Evolutionary conservation across 35 echinoderm and acorn worm species (phyloP).

Genomic region (Apostichopus parvimensis): DNA sequence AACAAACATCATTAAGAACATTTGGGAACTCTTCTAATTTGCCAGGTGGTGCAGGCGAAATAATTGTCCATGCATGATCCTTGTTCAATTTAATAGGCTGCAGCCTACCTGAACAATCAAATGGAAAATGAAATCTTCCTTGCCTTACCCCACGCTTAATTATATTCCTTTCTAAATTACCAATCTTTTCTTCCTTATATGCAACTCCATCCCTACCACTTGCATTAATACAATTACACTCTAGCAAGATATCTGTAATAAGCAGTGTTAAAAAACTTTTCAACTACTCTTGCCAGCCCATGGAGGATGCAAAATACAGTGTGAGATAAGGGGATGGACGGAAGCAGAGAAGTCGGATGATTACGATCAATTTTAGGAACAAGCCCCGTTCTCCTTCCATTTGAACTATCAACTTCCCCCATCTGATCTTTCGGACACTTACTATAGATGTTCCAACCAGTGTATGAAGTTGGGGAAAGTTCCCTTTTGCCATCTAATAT

Average conservation of each 20-base stretch:
- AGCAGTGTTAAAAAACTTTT: conserved; percentile 67
- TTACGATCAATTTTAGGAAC: conserved; percentile 43
- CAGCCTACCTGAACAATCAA: conserved; percentile 60
- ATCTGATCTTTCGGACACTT: conserved; percentile 47
- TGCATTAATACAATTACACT: neutral
- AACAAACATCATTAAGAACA: conserved; percentile 60
- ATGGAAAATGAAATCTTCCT: conserved; percentile 66
- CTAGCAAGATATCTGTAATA: conserved; percentile 35
- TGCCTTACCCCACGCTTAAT: conserved; percentile 59
- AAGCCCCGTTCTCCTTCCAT: conserved; percentile 21
- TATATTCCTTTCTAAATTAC: conserved; percentile 44
- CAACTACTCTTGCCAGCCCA: conserved; percentile 54
- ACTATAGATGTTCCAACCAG: conserved; percentile 77
- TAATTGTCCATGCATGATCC: conserved; percentile 61
- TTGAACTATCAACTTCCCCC: neutral
- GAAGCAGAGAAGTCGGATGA: conserved; percentile 24
- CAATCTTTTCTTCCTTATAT: conserved; percentile 36
- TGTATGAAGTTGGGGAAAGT: conserved; percentile 55
- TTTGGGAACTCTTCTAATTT: conserved; percentile 51
- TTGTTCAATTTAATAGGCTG: conserved; percentile 62
- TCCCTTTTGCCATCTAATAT: conserved; percentile 58
- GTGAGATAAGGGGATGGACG: conserved; percentile 41
- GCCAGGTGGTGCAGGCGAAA: conserved; percentile 13
- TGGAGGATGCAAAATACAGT: conserved; percentile 55
- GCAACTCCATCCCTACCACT: neutral